These are phyloP conservation scores for Hydrotaea diabolus DNA, from an alignment of 2,888 invertebrate genomes.

Conservation along the genomic window DNA sequence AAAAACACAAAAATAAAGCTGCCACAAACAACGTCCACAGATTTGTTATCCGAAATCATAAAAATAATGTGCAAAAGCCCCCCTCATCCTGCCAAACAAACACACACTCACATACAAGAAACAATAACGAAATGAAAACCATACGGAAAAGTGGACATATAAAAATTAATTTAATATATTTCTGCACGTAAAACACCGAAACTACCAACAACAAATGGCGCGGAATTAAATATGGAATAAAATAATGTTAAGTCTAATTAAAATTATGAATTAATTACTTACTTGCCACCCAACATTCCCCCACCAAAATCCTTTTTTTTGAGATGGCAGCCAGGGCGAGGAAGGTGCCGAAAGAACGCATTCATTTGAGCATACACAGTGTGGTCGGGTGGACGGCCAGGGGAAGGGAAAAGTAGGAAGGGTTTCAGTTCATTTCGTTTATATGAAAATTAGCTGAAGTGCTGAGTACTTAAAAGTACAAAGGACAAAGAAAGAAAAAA, in stretches of 20 bases:
- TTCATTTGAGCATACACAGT: not conserved
- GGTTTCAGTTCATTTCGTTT: not conserved
- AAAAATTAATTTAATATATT: conserved; percentile 77
- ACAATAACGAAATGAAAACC: conserved; percentile 39
- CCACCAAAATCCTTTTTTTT: not conserved
- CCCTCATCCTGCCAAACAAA: too few relatives aligned
- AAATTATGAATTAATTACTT: conserved; percentile 77
- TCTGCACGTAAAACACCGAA: conserved; percentile 75
- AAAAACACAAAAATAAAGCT: conserved; percentile 53
- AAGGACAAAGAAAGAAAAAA: not conserved
- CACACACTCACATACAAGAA: conserved; percentile 36
- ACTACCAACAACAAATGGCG: conserved; percentile 58
- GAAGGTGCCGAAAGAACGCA: conserved; percentile 9
- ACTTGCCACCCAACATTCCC: conserved; percentile 20
- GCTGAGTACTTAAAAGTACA: conserved; percentile 21
- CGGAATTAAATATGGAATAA: conserved; percentile 69
- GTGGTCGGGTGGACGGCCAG: too few relatives aligned
- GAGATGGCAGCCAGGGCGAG: not conserved
- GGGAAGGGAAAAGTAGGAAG: not conserved
- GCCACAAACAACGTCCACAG: conserved; percentile 56
- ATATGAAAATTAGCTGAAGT: conserved; percentile 42
- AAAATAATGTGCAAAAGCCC: too few relatives aligned
- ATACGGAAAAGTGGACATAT: conserved; percentile 49
- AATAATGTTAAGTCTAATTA: conserved; percentile 76
- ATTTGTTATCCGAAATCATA: conserved; percentile 71